phyloP scores from a whole-genome alignment of 2,888 invertebrate genomes.

The Brachycybe producta region DNA sequence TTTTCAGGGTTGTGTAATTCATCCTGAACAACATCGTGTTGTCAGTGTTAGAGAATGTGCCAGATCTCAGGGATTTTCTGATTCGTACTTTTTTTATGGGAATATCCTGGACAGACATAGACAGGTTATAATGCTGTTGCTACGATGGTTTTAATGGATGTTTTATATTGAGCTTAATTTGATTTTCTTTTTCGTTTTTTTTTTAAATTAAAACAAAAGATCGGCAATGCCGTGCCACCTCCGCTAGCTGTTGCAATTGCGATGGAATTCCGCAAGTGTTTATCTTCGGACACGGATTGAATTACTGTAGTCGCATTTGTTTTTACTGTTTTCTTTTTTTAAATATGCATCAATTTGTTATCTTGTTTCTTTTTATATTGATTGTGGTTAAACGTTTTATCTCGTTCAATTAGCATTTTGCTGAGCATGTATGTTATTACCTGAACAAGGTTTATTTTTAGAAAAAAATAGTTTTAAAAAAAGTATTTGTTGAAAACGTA shows the following conservation, averaged over 20 bases:
- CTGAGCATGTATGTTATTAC: no score
- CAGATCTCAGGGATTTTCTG: slow-evolving; percentile 70
- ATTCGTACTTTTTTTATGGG: slow-evolving; percentile 61
- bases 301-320: no score
- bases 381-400: no score
- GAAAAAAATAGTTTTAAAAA: no score
- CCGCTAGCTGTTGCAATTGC: slow-evolving; percentile 65
- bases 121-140: slow-evolving; percentile 41
- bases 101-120: slow-evolving; percentile 61
- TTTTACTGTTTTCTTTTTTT: no score
- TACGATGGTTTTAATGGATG: not conserved
- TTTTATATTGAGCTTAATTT: not conserved
- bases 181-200: not conserved
- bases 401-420: no score
- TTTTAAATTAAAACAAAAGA: slow-evolving; percentile 33
- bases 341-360: no score
- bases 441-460: no score
- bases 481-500: no score
- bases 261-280: slow-evolving; percentile 43
- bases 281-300: no score
- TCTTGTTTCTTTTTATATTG: no score
- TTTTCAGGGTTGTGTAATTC: slow-evolving; percentile 56
- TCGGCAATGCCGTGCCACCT: slow-evolving; percentile 79
- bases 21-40: slow-evolving; percentile 63
- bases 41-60: slow-evolving; percentile 81